Base-by-base conservation (phyloP, 2,888 invertebrate species). In the Melanargia galathea region DNA sequence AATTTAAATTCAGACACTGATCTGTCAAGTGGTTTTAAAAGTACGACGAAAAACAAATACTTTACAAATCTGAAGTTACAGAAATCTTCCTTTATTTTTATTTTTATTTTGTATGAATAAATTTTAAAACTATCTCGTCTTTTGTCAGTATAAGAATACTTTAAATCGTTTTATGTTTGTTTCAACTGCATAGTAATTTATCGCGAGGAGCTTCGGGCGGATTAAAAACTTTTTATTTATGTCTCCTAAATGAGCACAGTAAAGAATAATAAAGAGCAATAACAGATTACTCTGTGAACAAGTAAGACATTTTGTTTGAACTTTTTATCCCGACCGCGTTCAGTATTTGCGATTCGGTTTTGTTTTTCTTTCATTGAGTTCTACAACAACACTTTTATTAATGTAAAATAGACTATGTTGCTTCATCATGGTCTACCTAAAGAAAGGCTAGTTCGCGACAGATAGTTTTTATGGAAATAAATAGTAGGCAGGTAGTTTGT, bases 171-270 rank as follows among this genome's bases (percentile, higher is more conserved):
- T 48, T 10, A 22, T 48, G 45, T n/a, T 60, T 30, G 33, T 54
- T 35, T 26, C 18, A 13, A 49, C 46, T 60, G 24, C 48, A 66
- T 57, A 62, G 48, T 69, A 63, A 62, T 54, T 60, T 65, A 59
- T 52, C 54, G 56, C 59, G 45, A 57, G 65, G 43, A 63, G 62
- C 64, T 61, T 62, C 56, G 26, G 40, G 55, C 24, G 58, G 59
- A 69, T 69, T 64, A 66, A 66, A 67, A 69, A 65, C 58, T 63
- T 66, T 64, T 60, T 67, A 52, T 66, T 65, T 66, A 66, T 62
- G 56, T 63, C 60, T 67, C 67, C 62, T 58, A 60, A 61, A 66
- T 63, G 56, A 65, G 55, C 20, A 62, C 60, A 59, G 51, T 60
- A 62, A 62, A 64, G 55, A 66, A 64, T 63, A 66, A 66, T 65